phyloP scores from a whole-genome alignment of 2,797 vertebrate species.

The Amniataba percoides region DNA sequence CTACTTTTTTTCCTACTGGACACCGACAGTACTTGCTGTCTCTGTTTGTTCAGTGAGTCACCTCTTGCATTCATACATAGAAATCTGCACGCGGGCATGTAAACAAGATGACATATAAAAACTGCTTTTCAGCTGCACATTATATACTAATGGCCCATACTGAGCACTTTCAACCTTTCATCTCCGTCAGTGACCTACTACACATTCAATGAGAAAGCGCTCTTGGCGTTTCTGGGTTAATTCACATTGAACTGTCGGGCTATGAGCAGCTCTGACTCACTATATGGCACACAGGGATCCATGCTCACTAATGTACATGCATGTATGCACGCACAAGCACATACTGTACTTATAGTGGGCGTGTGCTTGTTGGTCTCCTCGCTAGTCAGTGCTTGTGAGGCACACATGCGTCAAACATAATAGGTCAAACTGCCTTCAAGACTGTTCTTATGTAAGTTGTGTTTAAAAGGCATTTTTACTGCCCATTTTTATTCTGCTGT shows the following conservation, averaged over 20 bases:
- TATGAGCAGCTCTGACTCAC: constrained; percentile 51
- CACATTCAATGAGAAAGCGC: constrained; percentile 40
- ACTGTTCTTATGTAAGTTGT: constrained; percentile 43
- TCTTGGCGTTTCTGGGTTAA: constrained; percentile 79
- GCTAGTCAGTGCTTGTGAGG: constrained; percentile 31
- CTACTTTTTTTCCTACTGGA: no score
- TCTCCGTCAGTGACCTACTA: constrained; percentile 35
- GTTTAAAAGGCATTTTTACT: constrained; percentile 23
- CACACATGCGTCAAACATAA: constrained; percentile 45
- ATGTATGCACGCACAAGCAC: constrained; percentile 2
- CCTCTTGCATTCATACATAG: constrained; percentile 19
- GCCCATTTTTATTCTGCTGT: not conserved
- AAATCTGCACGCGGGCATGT: constrained; percentile 1
- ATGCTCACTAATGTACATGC: constrained; percentile 21
- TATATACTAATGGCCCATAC: constrained; percentile 1
- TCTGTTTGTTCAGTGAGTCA: constrained; percentile 47
- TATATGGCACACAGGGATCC: constrained; percentile 15
- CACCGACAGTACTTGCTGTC: constrained; percentile 19
- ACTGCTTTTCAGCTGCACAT: constrained; percentile 20
- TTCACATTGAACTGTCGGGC: constrained; percentile 52
- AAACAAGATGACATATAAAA: constrained; percentile 22
- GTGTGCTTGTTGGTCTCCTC: constrained; percentile 21
- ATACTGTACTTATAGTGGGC: constrained; percentile 18
- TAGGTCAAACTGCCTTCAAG: constrained; percentile 55
- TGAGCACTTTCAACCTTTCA: constrained; percentile 25